Conservation (phyloP, 1,140 invertebrate genomes). For the Protaetia brevitarsis region DNA sequence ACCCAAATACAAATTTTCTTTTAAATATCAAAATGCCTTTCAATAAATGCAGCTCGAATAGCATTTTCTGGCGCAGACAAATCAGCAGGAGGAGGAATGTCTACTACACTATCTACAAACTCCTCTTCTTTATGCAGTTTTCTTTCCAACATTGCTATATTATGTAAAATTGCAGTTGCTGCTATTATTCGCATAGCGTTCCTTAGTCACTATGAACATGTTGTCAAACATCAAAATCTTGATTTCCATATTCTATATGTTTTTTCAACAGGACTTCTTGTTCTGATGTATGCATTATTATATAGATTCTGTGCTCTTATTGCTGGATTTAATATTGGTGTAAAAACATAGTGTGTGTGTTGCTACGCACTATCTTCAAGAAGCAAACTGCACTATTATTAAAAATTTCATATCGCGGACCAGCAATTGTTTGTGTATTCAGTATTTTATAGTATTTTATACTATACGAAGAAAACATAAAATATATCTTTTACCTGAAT, state of each 20-base stretch:
- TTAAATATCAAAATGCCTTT: no score
- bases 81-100: neutral
- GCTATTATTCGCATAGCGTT: neutral
- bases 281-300: slow-evolving; percentile 1
- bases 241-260: no score
- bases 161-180: no score
- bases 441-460: no score
- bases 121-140: neutral
- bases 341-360: slow-evolving; percentile 10
- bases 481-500: no score
- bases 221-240: neutral
- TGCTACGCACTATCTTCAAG: neutral
- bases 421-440: slow-evolving; percentile 6
- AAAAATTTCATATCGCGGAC: neutral
- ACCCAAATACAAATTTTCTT: no score
- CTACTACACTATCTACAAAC: neutral
- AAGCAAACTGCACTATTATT: neutral
- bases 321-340: neutral
- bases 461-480: no score
- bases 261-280: slow-evolving; percentile 8
- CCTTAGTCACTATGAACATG: neutral
- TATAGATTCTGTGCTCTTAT: neutral
- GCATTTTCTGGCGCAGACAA: no score
- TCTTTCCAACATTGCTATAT: slow-evolving; percentile 5
- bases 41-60: no score